These are phyloP conservation scores for Buteo buteo DNA, from an alignment of 2,113 vertebrate genomes.

Conservation along the genomic window DNA sequence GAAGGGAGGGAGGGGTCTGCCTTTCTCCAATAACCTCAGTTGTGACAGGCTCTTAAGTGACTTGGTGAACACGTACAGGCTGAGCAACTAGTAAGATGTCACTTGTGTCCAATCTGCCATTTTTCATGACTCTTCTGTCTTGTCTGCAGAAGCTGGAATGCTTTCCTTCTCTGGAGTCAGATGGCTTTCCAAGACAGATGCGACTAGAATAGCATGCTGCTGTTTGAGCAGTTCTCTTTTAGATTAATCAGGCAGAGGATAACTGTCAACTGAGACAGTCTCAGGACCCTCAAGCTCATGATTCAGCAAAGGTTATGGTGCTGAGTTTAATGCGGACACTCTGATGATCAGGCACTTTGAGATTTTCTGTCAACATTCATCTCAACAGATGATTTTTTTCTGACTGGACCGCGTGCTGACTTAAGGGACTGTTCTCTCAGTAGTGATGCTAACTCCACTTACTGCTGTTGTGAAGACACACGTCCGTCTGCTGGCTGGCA, in stretches of 20 bases:
- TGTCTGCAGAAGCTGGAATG: background rate
- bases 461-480: background rate
- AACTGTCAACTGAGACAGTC: background rate
- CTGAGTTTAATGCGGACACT: background rate
- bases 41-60: background rate
- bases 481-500: background rate
- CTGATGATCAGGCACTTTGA: background rate
- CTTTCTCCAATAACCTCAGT: background rate
- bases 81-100: background rate
- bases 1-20: background rate
- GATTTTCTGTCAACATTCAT: background rate
- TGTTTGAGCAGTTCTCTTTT: background rate
- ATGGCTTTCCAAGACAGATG: background rate
- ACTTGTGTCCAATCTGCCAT: background rate
- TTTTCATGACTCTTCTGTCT: background rate
- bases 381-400: background rate
- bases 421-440: background rate
- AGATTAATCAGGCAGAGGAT: background rate
- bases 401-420: background rate
- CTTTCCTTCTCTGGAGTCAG: background rate
- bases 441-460: background rate
- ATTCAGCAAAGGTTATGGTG: background rate
- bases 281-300: background rate
- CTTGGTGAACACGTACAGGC: background rate
- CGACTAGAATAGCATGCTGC: background rate